Percentiles rank a stretch among this genome's conserved stretches.
Evolutionary conservation across 1,140 invertebrate genomes (phyloP).

Genomic region (Cataglyphis hispanica): DNA sequence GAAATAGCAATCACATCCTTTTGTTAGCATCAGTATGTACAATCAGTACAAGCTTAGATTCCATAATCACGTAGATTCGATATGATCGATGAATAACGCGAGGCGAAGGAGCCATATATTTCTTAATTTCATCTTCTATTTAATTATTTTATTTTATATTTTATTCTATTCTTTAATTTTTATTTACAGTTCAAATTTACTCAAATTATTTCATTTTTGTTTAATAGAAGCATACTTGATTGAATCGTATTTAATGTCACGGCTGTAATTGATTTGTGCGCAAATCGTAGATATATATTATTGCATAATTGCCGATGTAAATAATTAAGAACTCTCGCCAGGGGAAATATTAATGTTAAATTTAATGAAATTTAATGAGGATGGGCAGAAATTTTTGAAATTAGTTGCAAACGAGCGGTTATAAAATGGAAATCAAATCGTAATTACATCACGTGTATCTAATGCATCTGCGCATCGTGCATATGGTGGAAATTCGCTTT

Average conservation of each 20-base stretch:
- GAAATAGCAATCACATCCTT: slow-evolving; percentile 28
- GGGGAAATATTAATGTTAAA: background rate
- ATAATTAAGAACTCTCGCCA: slow-evolving; percentile 9
- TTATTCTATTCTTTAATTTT: no score
- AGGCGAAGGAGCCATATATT: background rate
- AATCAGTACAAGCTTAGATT: slow-evolving; percentile 16
- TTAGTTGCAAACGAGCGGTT: slow-evolving; percentile 12
- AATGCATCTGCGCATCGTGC: background rate
- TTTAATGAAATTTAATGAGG: slow-evolving; percentile 27
- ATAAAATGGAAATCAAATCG: slow-evolving; percentile 50
- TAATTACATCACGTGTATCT: slow-evolving; percentile 37
- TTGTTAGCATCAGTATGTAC: slow-evolving; percentile 8
- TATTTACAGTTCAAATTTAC: slow-evolving; percentile 2
- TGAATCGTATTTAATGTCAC: background rate
- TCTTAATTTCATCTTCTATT: background rate
- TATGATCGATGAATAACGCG: slow-evolving; percentile 7
- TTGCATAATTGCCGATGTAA: background rate
- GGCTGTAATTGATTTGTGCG: background rate
- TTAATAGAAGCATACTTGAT: background rate
- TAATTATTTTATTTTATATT: no score
- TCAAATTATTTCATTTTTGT: background rate
- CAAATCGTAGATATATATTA: background rate
- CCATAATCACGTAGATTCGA: slow-evolving; percentile 2
- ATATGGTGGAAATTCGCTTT: slow-evolving; percentile 33
- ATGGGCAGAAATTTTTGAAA: slow-evolving; percentile 9